These are phyloP conservation scores for Ormyrus rosae DNA, from an alignment of 2,888 invertebrate genomes.

Conservation along the genomic window DNA sequence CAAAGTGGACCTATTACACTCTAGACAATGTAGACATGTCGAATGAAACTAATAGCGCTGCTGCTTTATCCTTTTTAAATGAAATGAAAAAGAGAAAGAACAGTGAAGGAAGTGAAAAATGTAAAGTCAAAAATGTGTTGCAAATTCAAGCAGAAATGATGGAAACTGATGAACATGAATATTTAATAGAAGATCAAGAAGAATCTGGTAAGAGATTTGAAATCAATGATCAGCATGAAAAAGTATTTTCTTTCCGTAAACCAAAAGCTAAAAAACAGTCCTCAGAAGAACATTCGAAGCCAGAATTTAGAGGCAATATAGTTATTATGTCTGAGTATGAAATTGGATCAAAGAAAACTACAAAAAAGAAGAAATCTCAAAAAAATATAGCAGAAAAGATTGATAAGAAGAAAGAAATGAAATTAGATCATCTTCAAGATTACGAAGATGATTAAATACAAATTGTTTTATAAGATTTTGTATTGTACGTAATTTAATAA, in stretches of 20 bases:
- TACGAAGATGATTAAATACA: constrained; percentile 74
- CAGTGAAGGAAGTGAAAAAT: not conserved
- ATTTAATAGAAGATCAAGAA: not conserved
- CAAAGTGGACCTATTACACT: constrained; percentile 89
- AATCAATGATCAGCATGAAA: not conserved
- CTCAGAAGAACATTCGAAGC: constrained; percentile 68
- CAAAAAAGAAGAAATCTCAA: constrained; percentile 55
- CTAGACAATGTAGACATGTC: constrained; percentile 88
- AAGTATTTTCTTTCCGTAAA: constrained; percentile 64
- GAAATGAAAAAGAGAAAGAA: constrained; percentile 80
- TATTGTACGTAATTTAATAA: constrained; percentile 26
- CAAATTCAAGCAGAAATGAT: constrained; percentile 60
- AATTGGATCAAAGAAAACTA: constrained; percentile 80
- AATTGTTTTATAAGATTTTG: constrained; percentile 17
- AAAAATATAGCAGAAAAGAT: constrained; percentile 58
- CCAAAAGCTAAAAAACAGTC: constrained; percentile 52
- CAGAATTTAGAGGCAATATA: constrained; percentile 82
- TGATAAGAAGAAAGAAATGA: constrained; percentile 73
- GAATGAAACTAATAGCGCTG: constrained; percentile 85
- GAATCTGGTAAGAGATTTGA: constrained; percentile 19
- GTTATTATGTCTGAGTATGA: constrained; percentile 90
- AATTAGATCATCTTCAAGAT: constrained; percentile 78
- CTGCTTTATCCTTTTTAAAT: constrained; percentile 86
- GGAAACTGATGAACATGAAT: constrained; percentile 59
- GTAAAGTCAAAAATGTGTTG: constrained; percentile 31